These are phyloP conservation scores for cat (Felis catus) DNA, from an alignment of 2,113 vertebrate genomes.

Conservation along the genomic window DNA sequence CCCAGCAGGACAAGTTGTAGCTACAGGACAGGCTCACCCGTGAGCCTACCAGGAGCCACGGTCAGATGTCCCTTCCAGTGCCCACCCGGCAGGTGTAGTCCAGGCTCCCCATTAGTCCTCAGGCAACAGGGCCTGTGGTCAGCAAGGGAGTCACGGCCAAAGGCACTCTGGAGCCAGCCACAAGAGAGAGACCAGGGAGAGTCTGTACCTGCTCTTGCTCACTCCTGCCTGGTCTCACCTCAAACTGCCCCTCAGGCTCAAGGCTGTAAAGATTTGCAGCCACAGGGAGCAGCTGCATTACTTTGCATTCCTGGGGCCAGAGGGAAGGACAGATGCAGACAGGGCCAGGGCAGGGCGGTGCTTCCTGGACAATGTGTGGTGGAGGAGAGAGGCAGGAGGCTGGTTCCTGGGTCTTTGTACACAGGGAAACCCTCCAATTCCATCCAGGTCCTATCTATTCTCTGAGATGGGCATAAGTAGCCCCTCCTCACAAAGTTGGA, in stretches of 20 bases:
- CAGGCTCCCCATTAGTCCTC: background rate
- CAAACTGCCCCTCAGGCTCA: conserved; percentile 87
- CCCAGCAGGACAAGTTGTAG: conserved; percentile 91
- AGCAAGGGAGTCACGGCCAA: background rate
- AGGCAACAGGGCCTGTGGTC: background rate
- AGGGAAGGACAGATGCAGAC: background rate
- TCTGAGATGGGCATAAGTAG: background rate
- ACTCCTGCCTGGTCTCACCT: conserved; percentile 80
- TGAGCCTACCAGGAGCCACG: background rate
- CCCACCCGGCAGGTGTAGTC: background rate
- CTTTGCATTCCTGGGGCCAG: conserved; percentile 90
- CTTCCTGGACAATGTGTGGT: too few species aligned
- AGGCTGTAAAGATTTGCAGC: conserved; percentile 94
- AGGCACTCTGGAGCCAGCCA: background rate
- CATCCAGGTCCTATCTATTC: background rate
- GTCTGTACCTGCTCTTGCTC: background rate
- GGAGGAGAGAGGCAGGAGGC: background rate
- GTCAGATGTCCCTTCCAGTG: background rate
- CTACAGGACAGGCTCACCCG: conserved; percentile 69
- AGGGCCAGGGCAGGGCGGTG: too few species aligned
- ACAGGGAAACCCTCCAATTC: background rate
- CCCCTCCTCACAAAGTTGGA: background rate
- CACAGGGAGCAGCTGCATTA: conserved; percentile 91
- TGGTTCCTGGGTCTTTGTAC: background rate
- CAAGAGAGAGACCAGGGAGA: background rate